Conservation (phyloP, 2,113 vertebrate species). For the Psittacula cyanocephala region DNA sequence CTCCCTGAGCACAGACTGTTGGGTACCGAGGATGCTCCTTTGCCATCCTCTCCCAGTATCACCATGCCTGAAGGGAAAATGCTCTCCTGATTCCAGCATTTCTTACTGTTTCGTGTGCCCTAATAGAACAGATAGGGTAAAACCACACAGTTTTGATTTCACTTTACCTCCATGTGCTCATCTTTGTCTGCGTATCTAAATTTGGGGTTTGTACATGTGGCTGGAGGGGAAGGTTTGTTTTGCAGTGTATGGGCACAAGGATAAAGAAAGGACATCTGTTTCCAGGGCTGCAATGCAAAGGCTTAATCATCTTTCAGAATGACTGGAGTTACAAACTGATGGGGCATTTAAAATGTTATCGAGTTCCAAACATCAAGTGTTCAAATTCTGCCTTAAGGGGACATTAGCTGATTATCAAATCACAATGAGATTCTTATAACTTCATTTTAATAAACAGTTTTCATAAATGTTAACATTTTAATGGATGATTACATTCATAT, state of each 20-base stretch:
- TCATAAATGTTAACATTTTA: conserved; percentile 62
- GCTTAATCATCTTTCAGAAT: background rate
- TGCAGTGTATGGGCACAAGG: background rate
- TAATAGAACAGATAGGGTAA: background rate
- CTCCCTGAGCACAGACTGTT: background rate
- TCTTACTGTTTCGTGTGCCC: background rate
- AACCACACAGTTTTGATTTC: background rate
- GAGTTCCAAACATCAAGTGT: conserved; percentile 13
- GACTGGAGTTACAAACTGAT: background rate
- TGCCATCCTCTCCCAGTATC: background rate
- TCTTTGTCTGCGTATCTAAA: background rate
- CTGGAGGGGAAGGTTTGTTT: background rate
- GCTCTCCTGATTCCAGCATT: background rate
- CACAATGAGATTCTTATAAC: conserved; percentile 57
- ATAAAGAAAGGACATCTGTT: background rate
- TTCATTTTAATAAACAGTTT: conserved; percentile 66
- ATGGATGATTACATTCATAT: conserved; percentile 63
- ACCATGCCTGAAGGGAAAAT: background rate
- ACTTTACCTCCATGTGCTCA: background rate
- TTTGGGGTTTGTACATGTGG: background rate
- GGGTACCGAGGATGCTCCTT: background rate
- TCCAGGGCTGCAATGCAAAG: background rate
- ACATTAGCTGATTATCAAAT: conserved; percentile 63
- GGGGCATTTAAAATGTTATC: conserved; percentile 16
- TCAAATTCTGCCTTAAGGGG: conserved; percentile 53